Percentiles rank a stretch among this genome's conserved stretches.
Conservation (phyloP, 2,797 vertebrate genomes). For the Paramormyrops hopkinsi region DNA sequence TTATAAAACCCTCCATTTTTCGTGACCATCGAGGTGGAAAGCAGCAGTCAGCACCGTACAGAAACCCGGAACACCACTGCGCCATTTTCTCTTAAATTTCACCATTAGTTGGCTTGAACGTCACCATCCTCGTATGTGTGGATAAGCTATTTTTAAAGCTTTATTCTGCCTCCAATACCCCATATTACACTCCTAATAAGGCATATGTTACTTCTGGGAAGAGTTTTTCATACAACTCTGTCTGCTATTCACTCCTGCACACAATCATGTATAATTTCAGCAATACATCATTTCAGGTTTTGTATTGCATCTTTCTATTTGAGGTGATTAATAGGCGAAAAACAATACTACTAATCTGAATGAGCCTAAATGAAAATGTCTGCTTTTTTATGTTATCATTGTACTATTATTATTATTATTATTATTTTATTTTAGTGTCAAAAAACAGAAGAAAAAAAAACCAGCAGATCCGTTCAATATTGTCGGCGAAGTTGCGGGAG, state of each 20-base stretch:
- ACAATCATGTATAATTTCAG: conserved; percentile 6
- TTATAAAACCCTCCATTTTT: conserved; percentile 16
- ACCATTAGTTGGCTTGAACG: neutral
- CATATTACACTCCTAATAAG: conserved; percentile 6
- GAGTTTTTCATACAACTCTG: neutral
- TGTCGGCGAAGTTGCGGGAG: neutral
- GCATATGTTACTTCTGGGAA: conserved; percentile 17
- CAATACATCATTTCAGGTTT: conserved; percentile 15
- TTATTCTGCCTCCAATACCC: neutral
- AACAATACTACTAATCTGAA: neutral
- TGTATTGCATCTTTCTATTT: neutral
- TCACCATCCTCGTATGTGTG: neutral
- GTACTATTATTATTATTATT: neutral
- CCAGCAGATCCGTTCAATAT: neutral
- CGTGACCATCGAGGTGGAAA: neutral
- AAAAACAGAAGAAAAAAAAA: neutral
- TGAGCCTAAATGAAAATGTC: neutral
- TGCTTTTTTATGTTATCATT: neutral
- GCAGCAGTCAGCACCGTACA: neutral
- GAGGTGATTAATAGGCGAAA: neutral
- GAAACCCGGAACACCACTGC: neutral
- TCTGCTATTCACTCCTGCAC: conserved; percentile 3
- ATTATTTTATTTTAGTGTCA: neutral
- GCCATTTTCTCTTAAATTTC: neutral
- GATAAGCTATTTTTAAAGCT: conserved; percentile 18